These are phyloP conservation scores for Phenacoccus solenopsis DNA, from an alignment of 1,140 invertebrate genomes.

Conservation along the genomic window DNA sequence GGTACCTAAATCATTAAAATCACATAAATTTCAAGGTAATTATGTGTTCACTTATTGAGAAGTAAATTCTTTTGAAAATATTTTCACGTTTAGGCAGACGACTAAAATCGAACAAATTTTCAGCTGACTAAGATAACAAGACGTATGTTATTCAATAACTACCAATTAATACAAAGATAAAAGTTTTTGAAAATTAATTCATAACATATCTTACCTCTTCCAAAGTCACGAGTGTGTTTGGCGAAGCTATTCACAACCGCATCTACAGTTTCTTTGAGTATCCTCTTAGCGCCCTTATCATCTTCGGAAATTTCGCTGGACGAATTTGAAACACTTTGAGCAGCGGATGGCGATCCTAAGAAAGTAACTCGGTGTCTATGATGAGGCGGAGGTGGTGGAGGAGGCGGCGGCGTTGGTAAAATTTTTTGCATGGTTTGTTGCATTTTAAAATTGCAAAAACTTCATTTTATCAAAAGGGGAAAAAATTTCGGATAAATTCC, in stretches of 20 bases:
- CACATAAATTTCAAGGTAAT: background rate
- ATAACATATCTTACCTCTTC: constrained; percentile 51
- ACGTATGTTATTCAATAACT: no score
- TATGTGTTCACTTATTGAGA: no score
- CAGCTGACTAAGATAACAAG: no score
- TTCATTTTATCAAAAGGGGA: background rate
- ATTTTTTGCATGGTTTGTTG: constrained; percentile 13
- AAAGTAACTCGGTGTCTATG: background rate
- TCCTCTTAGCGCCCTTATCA: constrained; percentile 43
- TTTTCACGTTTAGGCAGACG: no score
- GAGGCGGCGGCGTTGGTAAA: background rate
- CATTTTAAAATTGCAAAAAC: background rate
- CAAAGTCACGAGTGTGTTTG: constrained; percentile 62
- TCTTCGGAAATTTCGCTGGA: constrained; percentile 39
- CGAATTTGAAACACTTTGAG: background rate
- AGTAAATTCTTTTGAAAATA: no score
- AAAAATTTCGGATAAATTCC: background rate
- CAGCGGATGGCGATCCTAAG: background rate
- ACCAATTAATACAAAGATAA: no score
- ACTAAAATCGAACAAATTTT: no score
- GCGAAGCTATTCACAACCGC: constrained; percentile 66
- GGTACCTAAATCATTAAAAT: background rate
- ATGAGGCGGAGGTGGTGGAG: background rate
- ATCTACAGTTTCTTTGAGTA: constrained; percentile 60
- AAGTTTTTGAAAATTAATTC: no score